phyloP scores from a whole-genome alignment of 2,797 vertebrate genomes.

The Heteromormyrus szaboi region DNA sequence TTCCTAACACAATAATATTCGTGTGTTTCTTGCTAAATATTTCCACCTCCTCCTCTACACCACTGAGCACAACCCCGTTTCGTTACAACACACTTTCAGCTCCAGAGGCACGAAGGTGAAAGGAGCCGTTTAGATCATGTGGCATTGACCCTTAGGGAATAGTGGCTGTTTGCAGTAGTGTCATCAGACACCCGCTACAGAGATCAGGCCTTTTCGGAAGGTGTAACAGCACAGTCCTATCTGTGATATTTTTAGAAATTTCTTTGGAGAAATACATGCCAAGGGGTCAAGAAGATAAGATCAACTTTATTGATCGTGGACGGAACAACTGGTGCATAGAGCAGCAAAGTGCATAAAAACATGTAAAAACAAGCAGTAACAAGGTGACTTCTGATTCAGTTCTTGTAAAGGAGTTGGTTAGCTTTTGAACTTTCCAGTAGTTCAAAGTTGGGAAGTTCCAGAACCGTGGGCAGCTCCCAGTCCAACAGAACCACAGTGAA shows the following conservation, averaged over 20 bases:
- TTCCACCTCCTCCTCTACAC: too few species aligned
- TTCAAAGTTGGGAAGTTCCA: not conserved
- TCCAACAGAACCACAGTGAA: not conserved
- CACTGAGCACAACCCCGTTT: too few species aligned
- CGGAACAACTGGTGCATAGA: not conserved
- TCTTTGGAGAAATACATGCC: not conserved
- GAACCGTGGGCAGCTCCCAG: conserved; percentile 4
- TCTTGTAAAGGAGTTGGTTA: not conserved
- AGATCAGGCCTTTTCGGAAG: not conserved
- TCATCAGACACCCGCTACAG: not conserved
- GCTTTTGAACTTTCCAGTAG: too few species aligned
- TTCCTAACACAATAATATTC: too few species aligned
- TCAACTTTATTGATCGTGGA: not conserved
- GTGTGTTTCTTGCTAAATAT: too few species aligned
- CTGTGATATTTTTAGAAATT: not conserved
- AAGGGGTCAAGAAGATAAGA: not conserved
- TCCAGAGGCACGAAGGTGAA: not conserved
- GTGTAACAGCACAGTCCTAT: not conserved
- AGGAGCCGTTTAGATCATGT: not conserved
- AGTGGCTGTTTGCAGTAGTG: not conserved
- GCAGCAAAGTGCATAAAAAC: not conserved
- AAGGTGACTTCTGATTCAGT: not conserved
- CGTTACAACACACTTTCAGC: not conserved
- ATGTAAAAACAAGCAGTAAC: too few species aligned
- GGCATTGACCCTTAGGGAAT: not conserved